These are phyloP conservation scores for Microctenopoma stevenorrisi DNA, from an alignment of 2,797 vertebrate genomes.

Conservation along the genomic window DNA sequence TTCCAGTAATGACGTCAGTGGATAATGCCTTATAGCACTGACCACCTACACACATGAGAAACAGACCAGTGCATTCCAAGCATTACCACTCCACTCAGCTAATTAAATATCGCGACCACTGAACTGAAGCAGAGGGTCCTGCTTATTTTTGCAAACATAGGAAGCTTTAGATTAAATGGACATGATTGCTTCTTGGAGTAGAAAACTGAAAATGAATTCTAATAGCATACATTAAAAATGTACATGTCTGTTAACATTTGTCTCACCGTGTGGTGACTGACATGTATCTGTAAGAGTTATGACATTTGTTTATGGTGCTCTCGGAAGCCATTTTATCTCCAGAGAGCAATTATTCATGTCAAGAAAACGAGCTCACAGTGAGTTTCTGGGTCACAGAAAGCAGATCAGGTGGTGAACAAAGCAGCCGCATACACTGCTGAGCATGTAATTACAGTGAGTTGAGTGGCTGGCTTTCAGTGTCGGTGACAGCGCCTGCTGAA, in stretches of 20 bases:
- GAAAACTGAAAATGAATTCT: not conserved
- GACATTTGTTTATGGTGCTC: conserved; percentile 38
- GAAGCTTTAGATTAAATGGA: not conserved
- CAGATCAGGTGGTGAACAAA: conserved; percentile 55
- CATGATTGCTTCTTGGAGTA: not conserved
- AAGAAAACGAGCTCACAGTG: conserved; percentile 52
- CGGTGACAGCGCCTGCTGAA: conserved; percentile 49
- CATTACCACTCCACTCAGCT: not conserved
- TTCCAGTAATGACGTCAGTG: conserved; percentile 8
- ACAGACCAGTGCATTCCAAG: not conserved
- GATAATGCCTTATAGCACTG: not conserved
- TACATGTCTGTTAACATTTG: not conserved
- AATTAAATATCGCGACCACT: conserved; percentile 1
- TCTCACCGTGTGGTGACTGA: not conserved
- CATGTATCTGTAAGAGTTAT: conserved; percentile 19
- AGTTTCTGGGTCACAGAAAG: conserved; percentile 69
- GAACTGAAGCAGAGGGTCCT: not conserved
- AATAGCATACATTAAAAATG: conserved; percentile 1
- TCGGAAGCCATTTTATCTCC: conserved; percentile 45
- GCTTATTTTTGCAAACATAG: conserved; percentile 5
- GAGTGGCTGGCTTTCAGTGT: conserved; percentile 46
- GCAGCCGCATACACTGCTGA: conserved; percentile 41
- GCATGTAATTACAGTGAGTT: conserved; percentile 59
- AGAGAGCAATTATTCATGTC: conserved; percentile 65
- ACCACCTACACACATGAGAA: conserved; percentile 20